Evolutionary conservation across 2,888 invertebrate species (phyloP).

Genomic region (Ophonus ardosiacus): DNA sequence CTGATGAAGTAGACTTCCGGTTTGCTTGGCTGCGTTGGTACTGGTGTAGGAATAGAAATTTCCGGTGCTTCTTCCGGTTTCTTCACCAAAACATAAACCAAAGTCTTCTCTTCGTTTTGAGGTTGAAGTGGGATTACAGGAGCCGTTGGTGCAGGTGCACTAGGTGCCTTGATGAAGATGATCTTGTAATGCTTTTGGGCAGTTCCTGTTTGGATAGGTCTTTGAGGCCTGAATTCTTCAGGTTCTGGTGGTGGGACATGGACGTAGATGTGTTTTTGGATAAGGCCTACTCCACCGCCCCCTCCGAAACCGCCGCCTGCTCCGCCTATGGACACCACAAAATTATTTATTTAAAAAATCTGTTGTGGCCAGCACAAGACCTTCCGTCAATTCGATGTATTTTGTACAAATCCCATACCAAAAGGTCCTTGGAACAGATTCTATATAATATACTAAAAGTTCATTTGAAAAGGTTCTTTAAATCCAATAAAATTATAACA

Average conservation of each 20-base stretch:
- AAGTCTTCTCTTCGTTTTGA: slow-evolving; percentile 93
- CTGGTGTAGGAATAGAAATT: slow-evolving; percentile 86
- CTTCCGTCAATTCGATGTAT: no score
- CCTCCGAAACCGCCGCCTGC: slow-evolving; percentile 76
- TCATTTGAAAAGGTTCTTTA: no score
- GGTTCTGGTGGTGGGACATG: slow-evolving; percentile 94
- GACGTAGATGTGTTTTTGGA: slow-evolving; percentile 93
- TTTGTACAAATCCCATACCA: no score
- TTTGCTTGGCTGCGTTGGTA: slow-evolving; percentile 91
- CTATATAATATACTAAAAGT: no score
- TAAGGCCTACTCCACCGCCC: slow-evolving; percentile 79
- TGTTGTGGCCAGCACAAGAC: no score
- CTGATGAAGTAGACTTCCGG: slow-evolving; percentile 95
- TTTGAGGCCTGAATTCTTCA: slow-evolving; percentile 82
- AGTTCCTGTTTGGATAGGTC: slow-evolving; percentile 83
- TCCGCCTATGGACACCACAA: slow-evolving; percentile 67
- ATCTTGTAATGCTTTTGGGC: slow-evolving; percentile 94
- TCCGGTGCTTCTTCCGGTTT: slow-evolving; percentile 93
- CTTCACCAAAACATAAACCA: slow-evolving; percentile 93
- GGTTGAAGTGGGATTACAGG: slow-evolving; percentile 89
- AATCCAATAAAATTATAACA: no score
- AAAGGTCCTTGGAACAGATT: no score
- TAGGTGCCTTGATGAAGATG: slow-evolving; percentile 94
- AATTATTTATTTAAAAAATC: no score
- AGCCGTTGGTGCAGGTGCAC: slow-evolving; percentile 87